Evolutionary conservation across 2,888 invertebrate genomes (phyloP).

Genomic region (Saturnia japonica): DNA sequence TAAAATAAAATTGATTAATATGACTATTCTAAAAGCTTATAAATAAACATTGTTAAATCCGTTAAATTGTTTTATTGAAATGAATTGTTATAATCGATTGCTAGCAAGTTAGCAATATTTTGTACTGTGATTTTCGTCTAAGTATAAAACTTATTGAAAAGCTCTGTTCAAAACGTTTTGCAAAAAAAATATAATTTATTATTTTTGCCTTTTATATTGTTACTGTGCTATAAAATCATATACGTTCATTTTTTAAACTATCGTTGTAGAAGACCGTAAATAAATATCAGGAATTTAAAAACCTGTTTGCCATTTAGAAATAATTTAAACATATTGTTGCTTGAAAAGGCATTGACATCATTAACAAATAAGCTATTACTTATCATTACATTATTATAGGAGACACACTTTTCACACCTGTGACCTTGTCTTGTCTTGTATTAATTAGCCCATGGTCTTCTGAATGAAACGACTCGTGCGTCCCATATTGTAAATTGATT

Average conservation of each 20-base stretch:
- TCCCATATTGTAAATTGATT: too few species aligned
- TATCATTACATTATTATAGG: too few species aligned
- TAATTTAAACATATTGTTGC: background rate
- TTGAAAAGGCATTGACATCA: background rate
- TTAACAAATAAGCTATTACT: too few species aligned
- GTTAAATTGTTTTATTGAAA: background rate
- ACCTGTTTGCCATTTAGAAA: background rate
- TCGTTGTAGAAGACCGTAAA: too few species aligned
- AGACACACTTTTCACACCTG: too few species aligned
- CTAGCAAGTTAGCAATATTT: slow-evolving; percentile 13
- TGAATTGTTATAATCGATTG: background rate
- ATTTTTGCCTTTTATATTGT: background rate
- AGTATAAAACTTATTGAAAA: slow-evolving; percentile 39
- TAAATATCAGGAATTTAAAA: background rate
- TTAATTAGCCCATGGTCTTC: too few species aligned
- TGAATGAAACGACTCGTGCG: too few species aligned
- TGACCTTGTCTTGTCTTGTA: too few species aligned
- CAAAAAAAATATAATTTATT: slow-evolving; percentile 1
- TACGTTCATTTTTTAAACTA: too few species aligned
- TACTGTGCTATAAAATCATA: background rate
- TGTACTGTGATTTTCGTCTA: slow-evolving; percentile 61
- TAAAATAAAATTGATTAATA: too few species aligned
- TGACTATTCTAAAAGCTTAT: too few species aligned
- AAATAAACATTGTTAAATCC: background rate
- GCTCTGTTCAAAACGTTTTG: slow-evolving; percentile 14